Evolutionary conservation across 2,888 invertebrate species (phyloP).

Genomic region (Nowickia ferox): DNA sequence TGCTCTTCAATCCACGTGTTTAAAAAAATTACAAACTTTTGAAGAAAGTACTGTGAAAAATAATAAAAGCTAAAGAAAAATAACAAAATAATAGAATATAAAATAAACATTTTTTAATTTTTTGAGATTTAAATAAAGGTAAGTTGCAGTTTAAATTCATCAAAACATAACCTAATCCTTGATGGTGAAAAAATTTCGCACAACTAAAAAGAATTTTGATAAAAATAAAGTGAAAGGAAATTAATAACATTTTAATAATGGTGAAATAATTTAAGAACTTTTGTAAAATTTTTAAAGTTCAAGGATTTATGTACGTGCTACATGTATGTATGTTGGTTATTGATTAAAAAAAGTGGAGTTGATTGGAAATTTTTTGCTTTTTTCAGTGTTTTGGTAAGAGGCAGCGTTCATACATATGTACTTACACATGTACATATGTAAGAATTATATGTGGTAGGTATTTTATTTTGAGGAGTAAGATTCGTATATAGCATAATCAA

Average conservation of each 20-base stretch:
- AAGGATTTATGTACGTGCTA: too few relatives aligned
- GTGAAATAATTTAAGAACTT: not conserved
- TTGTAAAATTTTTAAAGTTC: slow-evolving; percentile 5
- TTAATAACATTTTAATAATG: slow-evolving; percentile 22
- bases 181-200: not conserved
- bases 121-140: slow-evolving; percentile 72
- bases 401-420: too few relatives aligned
- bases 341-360: too few relatives aligned
- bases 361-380: too few relatives aligned
- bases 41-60: slow-evolving; percentile 72
- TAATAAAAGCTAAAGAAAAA: slow-evolving; percentile 65
- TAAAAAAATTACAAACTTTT: slow-evolving; percentile 77
- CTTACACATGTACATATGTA: too few relatives aligned
- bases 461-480: slow-evolving; percentile 32
- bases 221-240: slow-evolving; percentile 39
- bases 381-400: too few relatives aligned
- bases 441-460: slow-evolving; percentile 35
- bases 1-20: slow-evolving; percentile 80
- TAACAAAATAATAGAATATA: slow-evolving; percentile 58
- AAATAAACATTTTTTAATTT: slow-evolving; percentile 74
- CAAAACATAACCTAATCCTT: slow-evolving; percentile 74
- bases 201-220: not conserved
- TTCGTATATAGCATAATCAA: slow-evolving; percentile 74
- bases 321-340: too few relatives aligned
- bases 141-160: slow-evolving; percentile 47